Conservation (phyloP, 2,797 vertebrate genomes). For the Tachyglossus aculeatus region DNA sequence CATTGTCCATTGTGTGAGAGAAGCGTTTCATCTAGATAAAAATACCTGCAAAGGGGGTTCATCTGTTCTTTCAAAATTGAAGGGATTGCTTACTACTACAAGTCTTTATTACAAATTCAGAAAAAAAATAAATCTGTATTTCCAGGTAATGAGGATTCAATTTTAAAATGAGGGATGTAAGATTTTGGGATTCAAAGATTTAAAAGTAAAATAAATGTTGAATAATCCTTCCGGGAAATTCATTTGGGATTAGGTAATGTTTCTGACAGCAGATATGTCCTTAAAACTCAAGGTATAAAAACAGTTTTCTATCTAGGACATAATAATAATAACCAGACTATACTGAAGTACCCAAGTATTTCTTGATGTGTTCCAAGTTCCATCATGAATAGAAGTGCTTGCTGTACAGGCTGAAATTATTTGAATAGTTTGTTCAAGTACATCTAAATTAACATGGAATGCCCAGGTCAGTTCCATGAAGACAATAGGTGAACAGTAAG, state of each 20-base stretch:
- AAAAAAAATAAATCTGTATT: slow-evolving; percentile 44
- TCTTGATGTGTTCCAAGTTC: no score
- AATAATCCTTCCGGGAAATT: slow-evolving; percentile 49
- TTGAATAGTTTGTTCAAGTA: no score
- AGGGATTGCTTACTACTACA: slow-evolving; percentile 24
- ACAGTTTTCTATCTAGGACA: no score
- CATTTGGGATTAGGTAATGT: slow-evolving; percentile 37
- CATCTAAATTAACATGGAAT: no score
- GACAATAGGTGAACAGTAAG: no score
- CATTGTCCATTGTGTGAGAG: not conserved
- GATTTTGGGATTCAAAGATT: slow-evolving; percentile 47
- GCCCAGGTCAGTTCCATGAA: no score
- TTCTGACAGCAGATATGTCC: no score
- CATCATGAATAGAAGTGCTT: no score
- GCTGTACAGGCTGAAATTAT: no score
- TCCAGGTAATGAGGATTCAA: slow-evolving; percentile 49
- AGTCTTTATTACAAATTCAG: not conserved
- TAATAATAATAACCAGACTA: no score
- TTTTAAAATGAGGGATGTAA: slow-evolving; percentile 50
- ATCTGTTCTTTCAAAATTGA: slow-evolving; percentile 16
- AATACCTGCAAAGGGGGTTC: slow-evolving; percentile 9
- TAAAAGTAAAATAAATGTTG: slow-evolving; percentile 51
- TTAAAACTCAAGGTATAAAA: no score
- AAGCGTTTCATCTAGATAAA: slow-evolving; percentile 5
- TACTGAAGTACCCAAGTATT: no score